phyloP scores from a whole-genome alignment of 1,140 invertebrate species.

The Lasioglossum albipes region DNA sequence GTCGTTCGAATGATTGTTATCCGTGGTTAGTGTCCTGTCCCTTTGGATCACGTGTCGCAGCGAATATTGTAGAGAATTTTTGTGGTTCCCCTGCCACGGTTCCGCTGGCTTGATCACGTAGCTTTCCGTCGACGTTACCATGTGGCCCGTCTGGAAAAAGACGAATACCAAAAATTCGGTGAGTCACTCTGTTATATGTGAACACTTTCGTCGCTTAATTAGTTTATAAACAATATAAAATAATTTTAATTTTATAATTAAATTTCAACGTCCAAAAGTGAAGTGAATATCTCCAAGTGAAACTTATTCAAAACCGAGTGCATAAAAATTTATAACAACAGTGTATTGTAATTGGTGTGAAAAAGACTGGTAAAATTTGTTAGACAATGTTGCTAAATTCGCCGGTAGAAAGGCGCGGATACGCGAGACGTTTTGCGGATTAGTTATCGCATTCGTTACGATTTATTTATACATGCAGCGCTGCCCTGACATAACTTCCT shows the following conservation, averaged over 20 bases:
- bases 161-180: conserved; percentile 46
- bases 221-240: no score
- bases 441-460: conserved; percentile 23
- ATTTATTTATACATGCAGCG: conserved; percentile 50
- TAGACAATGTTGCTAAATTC: no score
- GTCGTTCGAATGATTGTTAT: conserved; percentile 43
- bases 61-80: conserved; percentile 66
- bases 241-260: no score
- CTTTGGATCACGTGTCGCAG: conserved; percentile 74
- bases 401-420: background rate
- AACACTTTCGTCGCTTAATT: no score
- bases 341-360: no score
- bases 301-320: no score
- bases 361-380: no score
- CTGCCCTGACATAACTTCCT: conserved; percentile 51
- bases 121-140: conserved; percentile 82
- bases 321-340: no score
- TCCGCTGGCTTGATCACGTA: conserved; percentile 84
- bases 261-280: no score
- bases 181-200: conserved; percentile 12
- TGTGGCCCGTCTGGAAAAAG: conserved; percentile 83
- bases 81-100: conserved; percentile 74
- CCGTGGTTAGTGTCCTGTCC: conserved; percentile 21
- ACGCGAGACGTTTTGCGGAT: conserved; percentile 33
- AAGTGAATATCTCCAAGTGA: no score